Percentiles rank a stretch among this genome's conserved stretches.
Evolutionary conservation across 2,888 invertebrate species (phyloP).

Genomic region (Drosophila colorata): DNA sequence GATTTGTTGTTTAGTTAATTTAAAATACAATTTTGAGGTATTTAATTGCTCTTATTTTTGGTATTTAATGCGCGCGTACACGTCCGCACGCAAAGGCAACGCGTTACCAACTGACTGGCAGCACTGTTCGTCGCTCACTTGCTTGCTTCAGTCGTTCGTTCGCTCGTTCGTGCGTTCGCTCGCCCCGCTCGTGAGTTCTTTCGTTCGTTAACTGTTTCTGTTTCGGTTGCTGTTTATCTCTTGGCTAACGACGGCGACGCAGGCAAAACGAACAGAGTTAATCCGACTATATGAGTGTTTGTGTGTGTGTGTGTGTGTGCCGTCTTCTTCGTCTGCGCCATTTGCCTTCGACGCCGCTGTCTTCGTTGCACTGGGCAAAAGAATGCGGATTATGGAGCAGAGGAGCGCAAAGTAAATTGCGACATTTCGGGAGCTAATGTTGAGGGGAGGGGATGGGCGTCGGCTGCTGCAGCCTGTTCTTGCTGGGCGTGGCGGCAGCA

Average conservation of each 20-base stretch:
- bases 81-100: slow-evolving; percentile 60
- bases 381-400: slow-evolving; percentile 37
- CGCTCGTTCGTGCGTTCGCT: slow-evolving; percentile 8
- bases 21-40: slow-evolving; percentile 4
- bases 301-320: slow-evolving; percentile 12
- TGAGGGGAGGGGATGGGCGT: slow-evolving; percentile 23
- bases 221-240: slow-evolving; percentile 30
- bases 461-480: slow-evolving; percentile 40
- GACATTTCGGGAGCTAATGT: slow-evolving; percentile 13
- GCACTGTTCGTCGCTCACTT: slow-evolving; percentile 14
- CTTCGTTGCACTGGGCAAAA: slow-evolving; percentile 61
- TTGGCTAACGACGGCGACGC: neutral
- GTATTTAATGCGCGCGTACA: slow-evolving; percentile 33
- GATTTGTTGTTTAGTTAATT: slow-evolving; percentile 2
- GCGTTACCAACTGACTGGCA: slow-evolving; percentile 46
- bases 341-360: slow-evolving; percentile 11
- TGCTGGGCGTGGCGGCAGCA: slow-evolving; percentile 25
- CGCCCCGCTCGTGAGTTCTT: neutral
- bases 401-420: slow-evolving; percentile 20
- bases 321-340: slow-evolving; percentile 19
- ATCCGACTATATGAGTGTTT: slow-evolving; percentile 11
- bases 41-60: neutral
- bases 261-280: slow-evolving; percentile 27
- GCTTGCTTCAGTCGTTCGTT: neutral
- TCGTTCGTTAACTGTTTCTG: slow-evolving; percentile 23